Base-by-base conservation (phyloP, 2,888 invertebrate genomes). In the Scelioninae gen. 2 region DNA sequence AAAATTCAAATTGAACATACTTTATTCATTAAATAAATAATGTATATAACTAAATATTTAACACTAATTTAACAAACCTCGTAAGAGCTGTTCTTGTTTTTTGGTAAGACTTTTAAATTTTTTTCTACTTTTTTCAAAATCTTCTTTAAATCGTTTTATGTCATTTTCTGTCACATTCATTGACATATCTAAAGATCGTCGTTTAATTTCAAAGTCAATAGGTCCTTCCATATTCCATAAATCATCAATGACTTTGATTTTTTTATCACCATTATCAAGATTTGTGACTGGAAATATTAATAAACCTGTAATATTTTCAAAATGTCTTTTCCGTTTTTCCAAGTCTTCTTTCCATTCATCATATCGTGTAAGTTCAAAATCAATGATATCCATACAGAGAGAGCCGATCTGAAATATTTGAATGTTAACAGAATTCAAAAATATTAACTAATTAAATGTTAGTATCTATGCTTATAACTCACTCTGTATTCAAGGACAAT, bases 401-500 rank as follows among this genome's bases (percentile, higher is more conserved):
- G 98, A 97, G 46, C 98, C 98, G 84, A 97, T 96, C 92, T 95
- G 28, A 3, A 73, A 43, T n/a, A n/a, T n/a, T n/a, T n/a, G n/a
- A n/a, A n/a, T n/a, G n/a, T n/a, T n/a, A n/a, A n/a, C n/a, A n/a
- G n/a, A n/a, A n/a, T n/a, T n/a, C n/a, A n/a, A n/a, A 73, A 39
- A 68, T 22, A 16, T 18, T 70, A 46, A 37, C 2, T 6, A 31
- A 31, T 31, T 31, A 48, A 11, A 46, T 57, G 15, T 39, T n/a
- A n/a, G n/a, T n/a, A n/a, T n/a, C n/a, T n/a, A n/a, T n/a, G n/a
- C n/a, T n/a, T 37, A 11, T 19, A 15, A 78, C 85, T 84, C 83
- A 93, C 94, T 90, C 98, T 97, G 86, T 97, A 97, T 85, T 97
- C 96, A 53, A 96, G 91, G 75, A 99, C 94, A 39, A 97, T 93